A percentile compares a stretch with the other conserved stretches of the same genome.
Conservation (phyloP, 1,140 invertebrate species). For the Drosophila biarmipes region DNA sequence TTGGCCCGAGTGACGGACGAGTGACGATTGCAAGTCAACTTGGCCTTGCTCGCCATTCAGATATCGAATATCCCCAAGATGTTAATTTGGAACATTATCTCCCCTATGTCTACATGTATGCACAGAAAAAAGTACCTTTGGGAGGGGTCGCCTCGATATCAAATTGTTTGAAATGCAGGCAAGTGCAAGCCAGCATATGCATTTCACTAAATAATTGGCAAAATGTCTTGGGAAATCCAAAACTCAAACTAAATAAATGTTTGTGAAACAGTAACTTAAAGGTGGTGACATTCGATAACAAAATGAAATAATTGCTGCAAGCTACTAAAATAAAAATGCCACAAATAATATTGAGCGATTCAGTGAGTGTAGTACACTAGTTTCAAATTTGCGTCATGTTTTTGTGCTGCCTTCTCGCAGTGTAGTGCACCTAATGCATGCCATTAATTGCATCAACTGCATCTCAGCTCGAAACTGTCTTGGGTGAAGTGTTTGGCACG, state of each 20-base stretch:
- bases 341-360: neutral
- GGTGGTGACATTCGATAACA: neutral
- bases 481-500: constrained; percentile 19
- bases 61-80: constrained; percentile 10
- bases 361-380: too few species aligned
- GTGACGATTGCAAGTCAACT: constrained; percentile 8
- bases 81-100: neutral
- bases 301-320: neutral
- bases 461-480: constrained; percentile 38
- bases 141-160: neutral
- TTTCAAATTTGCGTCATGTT: neutral
- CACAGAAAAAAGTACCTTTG: neutral
- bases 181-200: neutral
- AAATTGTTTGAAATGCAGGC: constrained; percentile 1
- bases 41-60: constrained; percentile 19
- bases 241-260: neutral
- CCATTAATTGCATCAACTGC: constrained; percentile 42
- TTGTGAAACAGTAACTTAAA: too few species aligned
- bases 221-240: neutral
- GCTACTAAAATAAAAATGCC: too few species aligned
- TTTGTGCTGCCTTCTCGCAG: constrained; percentile 9
- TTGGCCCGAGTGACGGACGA: constrained; percentile 22
- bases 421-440: constrained; percentile 32
- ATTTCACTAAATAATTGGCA: neutral
- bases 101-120: neutral